Percentiles rank a stretch among this genome's conserved stretches.
phyloP scores from a whole-genome alignment of 2,888 invertebrate species.

The Megalurothrips usitatus region DNA sequence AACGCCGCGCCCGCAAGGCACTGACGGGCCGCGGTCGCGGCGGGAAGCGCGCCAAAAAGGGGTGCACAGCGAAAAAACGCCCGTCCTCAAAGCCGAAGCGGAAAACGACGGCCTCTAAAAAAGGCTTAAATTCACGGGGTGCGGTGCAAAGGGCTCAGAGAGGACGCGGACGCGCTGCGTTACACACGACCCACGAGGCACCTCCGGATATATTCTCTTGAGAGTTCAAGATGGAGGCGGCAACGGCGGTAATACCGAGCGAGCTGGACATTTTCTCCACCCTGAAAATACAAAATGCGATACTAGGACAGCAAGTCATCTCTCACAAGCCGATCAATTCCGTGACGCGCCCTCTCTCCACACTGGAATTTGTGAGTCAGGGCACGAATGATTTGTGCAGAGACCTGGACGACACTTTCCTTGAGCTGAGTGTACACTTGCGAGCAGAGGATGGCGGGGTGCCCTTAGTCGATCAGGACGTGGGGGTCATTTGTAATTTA shows the following conservation, averaged over 20 bases:
- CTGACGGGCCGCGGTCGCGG: neutral
- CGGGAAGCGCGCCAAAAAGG: neutral
- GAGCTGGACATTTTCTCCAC: conserved; percentile 1
- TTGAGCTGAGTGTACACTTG: neutral
- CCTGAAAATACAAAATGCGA: no score
- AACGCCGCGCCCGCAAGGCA: no score
- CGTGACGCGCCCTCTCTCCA: neutral
- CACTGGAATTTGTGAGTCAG: neutral
- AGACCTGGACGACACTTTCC: neutral
- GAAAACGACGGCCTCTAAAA: neutral
- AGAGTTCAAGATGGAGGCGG: neutral
- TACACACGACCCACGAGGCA: neutral
- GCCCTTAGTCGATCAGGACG: no score
- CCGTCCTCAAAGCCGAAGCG: neutral
- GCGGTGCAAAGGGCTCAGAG: neutral
- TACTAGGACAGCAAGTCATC: no score
- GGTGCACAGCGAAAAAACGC: neutral
- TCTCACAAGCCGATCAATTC: neutral
- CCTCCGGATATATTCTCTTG: neutral
- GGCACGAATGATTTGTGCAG: neutral
- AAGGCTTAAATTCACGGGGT: neutral
- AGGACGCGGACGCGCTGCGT: neutral
- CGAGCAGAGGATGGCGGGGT: no score
- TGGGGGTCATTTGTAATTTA: no score
- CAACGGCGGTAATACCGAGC: neutral